Evolutionary conservation across 2,797 vertebrate genomes (phyloP), one percentile per base, ranked within the genome.

Genomic region (Rhynchonycteris naso): DNA sequence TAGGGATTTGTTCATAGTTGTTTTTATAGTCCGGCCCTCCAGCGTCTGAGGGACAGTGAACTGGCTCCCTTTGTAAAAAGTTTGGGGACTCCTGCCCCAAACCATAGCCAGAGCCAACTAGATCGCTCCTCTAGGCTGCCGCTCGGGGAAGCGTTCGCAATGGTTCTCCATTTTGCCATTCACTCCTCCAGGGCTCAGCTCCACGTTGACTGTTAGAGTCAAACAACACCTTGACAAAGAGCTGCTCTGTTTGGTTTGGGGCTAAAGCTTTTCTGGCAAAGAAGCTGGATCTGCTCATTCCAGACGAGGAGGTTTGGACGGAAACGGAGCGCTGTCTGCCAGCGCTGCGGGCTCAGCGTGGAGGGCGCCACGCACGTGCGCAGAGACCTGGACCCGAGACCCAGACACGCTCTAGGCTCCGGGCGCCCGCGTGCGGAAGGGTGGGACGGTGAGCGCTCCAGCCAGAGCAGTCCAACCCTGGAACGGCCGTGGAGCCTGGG

Each of bases 211-310:
- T 87, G 50, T 90, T 97, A 66, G 94, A 95, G 86, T 97, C 95
- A 95, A 95, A 97, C 30, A 9, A 97, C 95, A 94, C 95, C 91
- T 93, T 97, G 97, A 96, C 94, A 92, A 98, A 98, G 98, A 97
- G 97, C 98, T 98, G 97, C 98, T 98, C 98, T 98, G 97, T 99
- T 99, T 99, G 98, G 98, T 98, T 98, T 98, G 98, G 97, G 98
- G 98, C 97, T 98, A 94, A 98, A 98, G 98, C 98, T 87, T 33
- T 96, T 91, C 98, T 98, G 98, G 98, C 98, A 98, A 94, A 97
- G 96, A 95, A 97, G 96, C 97, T 90, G 90, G 97, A 95, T 87
- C 97, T 98, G 76, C 93, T 98, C 97, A 97, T 99, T 99, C 98
- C 98, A 98, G 97, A 98, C 94, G 98, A 97, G 97, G 97, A 97